Percentiles rank a stretch among this genome's conserved stretches.
phyloP scores from a whole-genome alignment of 2,797 vertebrate genomes.

The Spinibarbus caldwelli region DNA sequence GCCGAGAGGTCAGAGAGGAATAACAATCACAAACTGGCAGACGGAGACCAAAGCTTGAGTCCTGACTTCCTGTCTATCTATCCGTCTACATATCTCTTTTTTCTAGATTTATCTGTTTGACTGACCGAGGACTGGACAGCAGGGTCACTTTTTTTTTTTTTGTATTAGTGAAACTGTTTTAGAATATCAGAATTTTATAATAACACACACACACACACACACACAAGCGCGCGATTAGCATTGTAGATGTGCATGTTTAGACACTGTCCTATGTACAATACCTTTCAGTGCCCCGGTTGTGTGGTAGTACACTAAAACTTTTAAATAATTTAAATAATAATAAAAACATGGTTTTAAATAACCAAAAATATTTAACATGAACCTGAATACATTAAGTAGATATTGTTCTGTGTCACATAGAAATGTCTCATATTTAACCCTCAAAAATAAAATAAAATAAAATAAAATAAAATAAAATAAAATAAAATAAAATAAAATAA shows the following conservation, averaged over 20 bases:
- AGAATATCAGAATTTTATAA: background rate
- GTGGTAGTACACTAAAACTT: background rate
- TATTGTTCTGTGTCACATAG: background rate
- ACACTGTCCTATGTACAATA: background rate
- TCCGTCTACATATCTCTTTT: background rate
- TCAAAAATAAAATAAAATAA: background rate
- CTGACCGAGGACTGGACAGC: background rate
- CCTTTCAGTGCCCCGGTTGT: background rate
- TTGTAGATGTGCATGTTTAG: background rate
- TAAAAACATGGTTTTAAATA: background rate
- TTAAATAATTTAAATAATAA: no score
- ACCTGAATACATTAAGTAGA: background rate
- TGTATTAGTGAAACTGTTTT: background rate
- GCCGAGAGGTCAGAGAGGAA: constrained; percentile 50
- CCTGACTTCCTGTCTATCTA: constrained; percentile 11
- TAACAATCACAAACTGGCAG: constrained; percentile 53
- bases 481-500: background rate
- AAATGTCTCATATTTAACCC: background rate
- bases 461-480: background rate
- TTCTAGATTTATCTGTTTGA: background rate
- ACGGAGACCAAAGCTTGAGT: constrained; percentile 16
- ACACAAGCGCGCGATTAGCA: background rate
- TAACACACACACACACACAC: background rate
- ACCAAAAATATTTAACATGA: background rate
- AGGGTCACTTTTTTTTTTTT: background rate